phyloP scores from a whole-genome alignment of 2,888 invertebrate species.

The Halocaridina rubra region DNA sequence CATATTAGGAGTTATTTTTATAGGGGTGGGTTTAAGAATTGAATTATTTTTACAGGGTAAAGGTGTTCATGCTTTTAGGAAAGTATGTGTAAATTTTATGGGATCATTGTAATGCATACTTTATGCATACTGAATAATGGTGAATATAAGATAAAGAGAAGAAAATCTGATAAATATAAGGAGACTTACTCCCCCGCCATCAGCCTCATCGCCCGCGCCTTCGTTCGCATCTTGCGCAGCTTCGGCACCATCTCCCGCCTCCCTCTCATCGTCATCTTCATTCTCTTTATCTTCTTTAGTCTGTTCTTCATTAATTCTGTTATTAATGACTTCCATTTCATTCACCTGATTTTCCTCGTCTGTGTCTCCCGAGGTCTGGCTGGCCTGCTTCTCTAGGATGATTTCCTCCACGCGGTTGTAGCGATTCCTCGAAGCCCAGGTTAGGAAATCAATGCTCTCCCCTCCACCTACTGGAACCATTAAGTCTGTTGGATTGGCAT shows the following conservation, averaged over 20 bases:
- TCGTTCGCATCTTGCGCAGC: not conserved
- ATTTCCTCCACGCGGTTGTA: slow-evolving; percentile 11
- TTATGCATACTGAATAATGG: no score
- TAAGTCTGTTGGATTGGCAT: slow-evolving; percentile 23
- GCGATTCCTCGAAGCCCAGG: slow-evolving; percentile 46
- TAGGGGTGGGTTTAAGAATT: no score
- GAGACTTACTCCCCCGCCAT: not conserved
- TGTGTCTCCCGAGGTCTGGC: not conserved
- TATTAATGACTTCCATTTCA: not conserved
- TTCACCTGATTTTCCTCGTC: not conserved
- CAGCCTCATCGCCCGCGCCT: not conserved
- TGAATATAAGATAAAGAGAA: no score
- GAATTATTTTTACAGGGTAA: no score
- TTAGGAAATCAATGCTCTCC: slow-evolving; percentile 36
- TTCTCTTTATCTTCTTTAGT: slow-evolving; percentile 5
- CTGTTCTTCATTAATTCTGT: slow-evolving; percentile 6
- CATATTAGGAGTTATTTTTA: no score
- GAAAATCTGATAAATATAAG: no score
- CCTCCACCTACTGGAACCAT: slow-evolving; percentile 14
- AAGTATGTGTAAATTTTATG: no score
- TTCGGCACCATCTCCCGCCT: slow-evolving; percentile 46
- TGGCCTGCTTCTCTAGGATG: not conserved
- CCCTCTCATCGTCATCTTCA: slow-evolving; percentile 6
- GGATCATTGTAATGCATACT: no score
- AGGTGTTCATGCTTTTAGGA: no score